These are phyloP conservation scores for Seladonia tumulorum DNA, from an alignment of 2,888 invertebrate genomes.

Conservation along the genomic window DNA sequence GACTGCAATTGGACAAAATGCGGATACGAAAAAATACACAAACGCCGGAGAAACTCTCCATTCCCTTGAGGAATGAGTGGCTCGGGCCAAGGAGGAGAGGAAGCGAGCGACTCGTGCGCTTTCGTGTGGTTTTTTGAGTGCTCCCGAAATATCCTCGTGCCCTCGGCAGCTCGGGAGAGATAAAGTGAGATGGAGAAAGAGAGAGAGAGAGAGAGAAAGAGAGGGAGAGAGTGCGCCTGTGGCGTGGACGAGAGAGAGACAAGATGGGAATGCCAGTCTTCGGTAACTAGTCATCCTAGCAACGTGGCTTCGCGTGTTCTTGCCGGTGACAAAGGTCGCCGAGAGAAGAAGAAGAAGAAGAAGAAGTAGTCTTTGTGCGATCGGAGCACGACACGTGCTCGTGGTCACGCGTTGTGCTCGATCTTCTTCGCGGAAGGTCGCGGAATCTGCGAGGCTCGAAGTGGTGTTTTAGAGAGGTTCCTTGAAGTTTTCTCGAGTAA, in stretches of 20 bases:
- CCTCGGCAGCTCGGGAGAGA: slow-evolving; percentile 61
- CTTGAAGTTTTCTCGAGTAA: background rate
- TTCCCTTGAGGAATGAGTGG: slow-evolving; percentile 20
- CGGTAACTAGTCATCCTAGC: slow-evolving; percentile 76
- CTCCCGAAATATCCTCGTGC: slow-evolving; percentile 75
- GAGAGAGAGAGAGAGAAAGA: slow-evolving; percentile 67
- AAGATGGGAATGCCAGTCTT: slow-evolving; percentile 77
- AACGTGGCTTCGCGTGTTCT: slow-evolving; percentile 67
- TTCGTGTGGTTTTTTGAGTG: slow-evolving; percentile 76
- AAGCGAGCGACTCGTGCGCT: slow-evolving; percentile 62
- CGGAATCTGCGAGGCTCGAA: background rate
- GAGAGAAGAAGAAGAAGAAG: slow-evolving; percentile 20
- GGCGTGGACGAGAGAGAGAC: slow-evolving; percentile 68
- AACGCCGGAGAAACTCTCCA: background rate
- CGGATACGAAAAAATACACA: background rate
- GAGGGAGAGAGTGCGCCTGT: slow-evolving; percentile 58
- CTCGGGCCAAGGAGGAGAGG: slow-evolving; percentile 46
- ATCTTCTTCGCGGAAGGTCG: background rate
- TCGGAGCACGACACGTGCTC: background rate
- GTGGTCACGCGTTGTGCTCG: background rate
- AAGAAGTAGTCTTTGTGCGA: slow-evolving; percentile 1
- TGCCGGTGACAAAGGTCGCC: slow-evolving; percentile 58
- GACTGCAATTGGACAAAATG: slow-evolving; percentile 10
- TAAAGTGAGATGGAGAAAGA: slow-evolving; percentile 66
- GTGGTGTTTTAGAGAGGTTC: background rate